A percentile compares a stretch with the other conserved stretches of the same genome.
Conservation (phyloP, 2,113 vertebrate genomes). For the Notechis scutatus region DNA sequence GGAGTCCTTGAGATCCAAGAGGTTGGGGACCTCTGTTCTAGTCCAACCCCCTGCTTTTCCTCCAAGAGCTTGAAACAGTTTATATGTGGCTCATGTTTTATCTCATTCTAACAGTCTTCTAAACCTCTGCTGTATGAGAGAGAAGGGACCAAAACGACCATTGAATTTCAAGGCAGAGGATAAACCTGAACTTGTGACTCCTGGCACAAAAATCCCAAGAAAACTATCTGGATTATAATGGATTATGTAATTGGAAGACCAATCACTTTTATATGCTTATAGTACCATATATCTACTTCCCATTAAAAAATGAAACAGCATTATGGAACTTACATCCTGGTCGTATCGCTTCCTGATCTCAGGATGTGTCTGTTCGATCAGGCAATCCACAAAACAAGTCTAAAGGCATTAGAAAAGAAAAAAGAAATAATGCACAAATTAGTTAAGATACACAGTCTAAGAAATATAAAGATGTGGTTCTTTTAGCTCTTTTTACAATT, state of each 20-base stretch:
- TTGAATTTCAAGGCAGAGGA: background rate
- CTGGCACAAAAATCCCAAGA: background rate
- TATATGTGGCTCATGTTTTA: background rate
- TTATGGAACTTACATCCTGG: constrained; percentile 82
- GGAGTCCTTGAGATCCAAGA: no score
- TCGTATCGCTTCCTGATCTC: constrained; percentile 96
- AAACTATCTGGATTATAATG: background rate
- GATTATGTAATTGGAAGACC: background rate
- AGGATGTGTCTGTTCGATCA: constrained; percentile 96
- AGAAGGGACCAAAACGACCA: background rate
- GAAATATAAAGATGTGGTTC: background rate
- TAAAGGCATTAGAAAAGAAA: constrained; percentile 52
- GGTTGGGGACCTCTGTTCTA: no score
- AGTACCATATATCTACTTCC: rapidly evolving
- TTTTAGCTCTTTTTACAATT: background rate
- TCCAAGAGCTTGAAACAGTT: background rate
- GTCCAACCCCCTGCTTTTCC: background rate
- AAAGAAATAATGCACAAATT: background rate
- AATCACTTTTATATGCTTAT: background rate
- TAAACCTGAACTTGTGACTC: background rate
- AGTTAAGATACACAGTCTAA: background rate
- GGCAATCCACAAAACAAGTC: constrained; percentile 97
- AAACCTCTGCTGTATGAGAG: background rate
- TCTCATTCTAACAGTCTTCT: background rate
- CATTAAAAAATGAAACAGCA: background rate